Evolutionary conservation across 2,113 vertebrate species (phyloP).

Genomic region (Tragulus kanchil): DNA sequence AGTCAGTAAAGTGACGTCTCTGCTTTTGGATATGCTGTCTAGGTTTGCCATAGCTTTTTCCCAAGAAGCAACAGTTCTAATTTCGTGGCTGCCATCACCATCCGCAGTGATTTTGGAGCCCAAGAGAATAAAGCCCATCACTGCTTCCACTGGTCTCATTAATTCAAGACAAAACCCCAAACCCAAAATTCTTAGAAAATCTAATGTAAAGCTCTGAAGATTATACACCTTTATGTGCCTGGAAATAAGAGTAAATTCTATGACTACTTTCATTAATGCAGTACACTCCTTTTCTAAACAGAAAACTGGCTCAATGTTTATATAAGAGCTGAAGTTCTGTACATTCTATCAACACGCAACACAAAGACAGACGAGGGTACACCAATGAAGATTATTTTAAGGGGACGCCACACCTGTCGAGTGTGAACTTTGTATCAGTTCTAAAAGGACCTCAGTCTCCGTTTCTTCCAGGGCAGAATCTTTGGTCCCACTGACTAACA

Average conservation of each 20-base stretch:
- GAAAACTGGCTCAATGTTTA: background rate
- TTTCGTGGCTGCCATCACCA: too few species aligned
- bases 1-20: too few species aligned
- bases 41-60: too few species aligned
- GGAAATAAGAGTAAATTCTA: background rate
- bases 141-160: background rate
- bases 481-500: background rate
- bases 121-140: too few species aligned
- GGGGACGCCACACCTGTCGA: background rate
- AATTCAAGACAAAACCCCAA: constrained; percentile 27
- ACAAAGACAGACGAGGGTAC: background rate
- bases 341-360: background rate
- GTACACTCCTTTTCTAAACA: constrained; percentile 19
- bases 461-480: background rate
- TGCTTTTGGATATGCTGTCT: too few species aligned
- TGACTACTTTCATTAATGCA: background rate
- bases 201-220: background rate
- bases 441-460: background rate
- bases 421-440: background rate
- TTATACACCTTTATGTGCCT: background rate
- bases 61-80: too few species aligned
- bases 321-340: background rate
- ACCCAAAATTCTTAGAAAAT: background rate
- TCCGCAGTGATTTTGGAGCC: too few species aligned
- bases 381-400: background rate